Conservation (phyloP, 2,888 invertebrate genomes). For the Limnephilus lunatus region DNA sequence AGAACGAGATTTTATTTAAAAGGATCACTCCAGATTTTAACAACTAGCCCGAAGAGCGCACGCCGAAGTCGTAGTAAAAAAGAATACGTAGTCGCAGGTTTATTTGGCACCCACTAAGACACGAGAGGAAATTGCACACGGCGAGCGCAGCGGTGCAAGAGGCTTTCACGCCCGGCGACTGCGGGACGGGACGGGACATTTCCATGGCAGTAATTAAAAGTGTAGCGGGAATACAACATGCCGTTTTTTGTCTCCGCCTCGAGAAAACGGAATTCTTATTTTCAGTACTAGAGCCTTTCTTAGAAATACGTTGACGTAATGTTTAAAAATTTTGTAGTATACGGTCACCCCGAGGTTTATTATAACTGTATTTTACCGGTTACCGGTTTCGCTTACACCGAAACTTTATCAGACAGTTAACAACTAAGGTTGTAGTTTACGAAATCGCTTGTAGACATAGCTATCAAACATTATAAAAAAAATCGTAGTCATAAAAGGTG, state of each 20-base stretch:
- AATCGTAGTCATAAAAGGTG: too few relatives aligned
- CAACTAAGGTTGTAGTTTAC: too few relatives aligned
- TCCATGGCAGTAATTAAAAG: slow-evolving; percentile 43
- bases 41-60: slow-evolving; percentile 25
- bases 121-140: background rate
- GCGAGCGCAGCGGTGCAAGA: slow-evolving; percentile 21
- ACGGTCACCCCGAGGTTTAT: background rate
- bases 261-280: background rate
- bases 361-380: too few relatives aligned
- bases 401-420: too few relatives aligned
- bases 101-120: background rate
- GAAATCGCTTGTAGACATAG: too few relatives aligned
- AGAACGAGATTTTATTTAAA: too few relatives aligned
- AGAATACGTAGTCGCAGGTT: slow-evolving; percentile 31
- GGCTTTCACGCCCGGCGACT: slow-evolving; percentile 16
- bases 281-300: background rate
- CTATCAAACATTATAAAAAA: too few relatives aligned
- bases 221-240: slow-evolving; percentile 23
- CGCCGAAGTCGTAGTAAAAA: slow-evolving; percentile 8
- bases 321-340: background rate
- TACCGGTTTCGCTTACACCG: too few relatives aligned
- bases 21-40: too few relatives aligned
- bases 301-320: background rate
- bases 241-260: background rate
- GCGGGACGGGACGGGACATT: background rate